These are phyloP conservation scores for Drosophila sulfurigaster DNA, from an alignment of 1,140 invertebrate species.

Conservation along the genomic window DNA sequence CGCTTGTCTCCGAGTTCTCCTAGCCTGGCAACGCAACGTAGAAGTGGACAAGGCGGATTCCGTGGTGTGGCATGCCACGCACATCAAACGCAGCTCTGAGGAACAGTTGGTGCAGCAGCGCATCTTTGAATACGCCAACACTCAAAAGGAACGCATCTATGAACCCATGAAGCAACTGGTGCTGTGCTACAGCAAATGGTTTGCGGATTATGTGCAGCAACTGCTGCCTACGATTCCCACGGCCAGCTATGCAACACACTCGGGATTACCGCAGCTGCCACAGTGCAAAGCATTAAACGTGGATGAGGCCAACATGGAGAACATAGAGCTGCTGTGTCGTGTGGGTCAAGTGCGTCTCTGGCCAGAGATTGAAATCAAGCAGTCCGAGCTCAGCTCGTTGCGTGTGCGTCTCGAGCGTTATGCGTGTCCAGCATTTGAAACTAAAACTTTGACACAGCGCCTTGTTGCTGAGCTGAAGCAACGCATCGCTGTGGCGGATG, in stretches of 20 bases:
- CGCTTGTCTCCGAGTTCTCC: conserved; percentile 58
- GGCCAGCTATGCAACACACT: conserved; percentile 44
- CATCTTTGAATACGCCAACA: conserved; percentile 40
- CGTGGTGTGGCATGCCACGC: conserved; percentile 46
- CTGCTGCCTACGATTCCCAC: conserved; percentile 23
- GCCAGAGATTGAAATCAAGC: conserved; percentile 14
- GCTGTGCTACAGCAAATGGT: conserved; percentile 47
- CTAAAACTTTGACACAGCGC: background rate
- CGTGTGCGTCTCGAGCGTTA: conserved; percentile 56
- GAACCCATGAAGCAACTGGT: conserved; percentile 56
- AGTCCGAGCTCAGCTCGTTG: conserved; percentile 32
- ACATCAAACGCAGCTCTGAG: conserved; percentile 50
- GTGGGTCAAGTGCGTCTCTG: conserved; percentile 45
- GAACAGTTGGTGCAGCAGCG: conserved; percentile 54
- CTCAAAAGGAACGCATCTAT: conserved; percentile 44
- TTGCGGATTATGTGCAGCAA: conserved; percentile 6
- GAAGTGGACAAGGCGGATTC: conserved; percentile 41
- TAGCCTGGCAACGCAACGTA: conserved; percentile 42
- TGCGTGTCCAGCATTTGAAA: background rate
- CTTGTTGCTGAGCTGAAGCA: conserved; percentile 17
- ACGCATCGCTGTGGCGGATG: background rate
- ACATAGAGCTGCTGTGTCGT: conserved; percentile 42
- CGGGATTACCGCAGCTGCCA: conserved; percentile 53
- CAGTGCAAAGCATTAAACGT: conserved; percentile 57
- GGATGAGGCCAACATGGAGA: conserved; percentile 39